These are phyloP conservation scores for Exaiptasia diaphana DNA, from an alignment of 64 coral and sea anemone genomes.

Conservation along the genomic window DNA sequence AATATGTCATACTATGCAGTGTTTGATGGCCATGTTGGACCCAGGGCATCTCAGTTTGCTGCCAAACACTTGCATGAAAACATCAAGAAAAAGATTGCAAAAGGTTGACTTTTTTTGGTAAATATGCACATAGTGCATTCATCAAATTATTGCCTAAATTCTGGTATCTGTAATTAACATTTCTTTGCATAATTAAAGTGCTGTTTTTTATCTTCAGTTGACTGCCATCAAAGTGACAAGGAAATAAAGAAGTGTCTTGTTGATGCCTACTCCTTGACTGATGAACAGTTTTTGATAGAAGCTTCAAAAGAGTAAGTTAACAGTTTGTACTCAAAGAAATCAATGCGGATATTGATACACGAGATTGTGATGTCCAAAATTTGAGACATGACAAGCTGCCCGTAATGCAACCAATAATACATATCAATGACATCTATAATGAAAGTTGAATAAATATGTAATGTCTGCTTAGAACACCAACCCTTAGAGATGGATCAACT, in stretches of 20 bases:
- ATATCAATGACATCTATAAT: too few species aligned
- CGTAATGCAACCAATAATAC: too few species aligned
- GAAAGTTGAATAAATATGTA: too few species aligned
- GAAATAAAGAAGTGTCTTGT: slow-evolving; percentile 93
- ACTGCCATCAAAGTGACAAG: slow-evolving; percentile 61
- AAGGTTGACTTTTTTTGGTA: slow-evolving; percentile 89
- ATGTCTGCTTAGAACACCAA: slow-evolving; percentile 79
- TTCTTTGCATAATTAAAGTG: background rate
- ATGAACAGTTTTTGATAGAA: slow-evolving; percentile 93
- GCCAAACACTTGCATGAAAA: slow-evolving; percentile 85
- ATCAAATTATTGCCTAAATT: too few species aligned
- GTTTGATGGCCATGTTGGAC: slow-evolving; percentile 96
- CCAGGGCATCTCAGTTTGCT: slow-evolving; percentile 85
- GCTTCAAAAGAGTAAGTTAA: slow-evolving; percentile 87
- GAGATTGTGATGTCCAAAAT: background rate
- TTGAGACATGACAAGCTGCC: background rate
- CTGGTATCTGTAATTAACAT: too few species aligned
- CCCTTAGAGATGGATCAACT: slow-evolving; percentile 91
- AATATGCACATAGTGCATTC: slow-evolving; percentile 44
- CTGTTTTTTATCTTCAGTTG: slow-evolving; percentile 37
- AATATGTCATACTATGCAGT: slow-evolving; percentile 91
- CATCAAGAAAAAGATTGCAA: slow-evolving; percentile 92
- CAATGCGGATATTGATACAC: background rate
- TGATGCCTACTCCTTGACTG: slow-evolving; percentile 90
- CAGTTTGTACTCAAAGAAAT: background rate